Evolutionary conservation across 2,797 vertebrate genomes (phyloP).

Genomic region (Notoglanidium macrostoma): DNA sequence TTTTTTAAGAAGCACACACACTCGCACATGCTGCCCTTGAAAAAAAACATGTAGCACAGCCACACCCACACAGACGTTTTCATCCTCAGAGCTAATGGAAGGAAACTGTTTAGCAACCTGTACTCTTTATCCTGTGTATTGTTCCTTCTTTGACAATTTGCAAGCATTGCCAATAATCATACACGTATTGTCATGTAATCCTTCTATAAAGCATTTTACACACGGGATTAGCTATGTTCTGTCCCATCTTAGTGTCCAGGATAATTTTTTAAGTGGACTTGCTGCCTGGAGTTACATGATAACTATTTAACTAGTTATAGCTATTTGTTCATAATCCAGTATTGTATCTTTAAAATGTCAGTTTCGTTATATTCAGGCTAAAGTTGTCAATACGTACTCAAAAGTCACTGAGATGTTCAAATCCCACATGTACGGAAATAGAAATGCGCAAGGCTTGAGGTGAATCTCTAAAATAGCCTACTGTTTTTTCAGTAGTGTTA

Average conservation of each 20-base stretch:
- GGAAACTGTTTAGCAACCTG: neutral
- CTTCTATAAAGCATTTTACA: neutral
- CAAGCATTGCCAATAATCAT: neutral
- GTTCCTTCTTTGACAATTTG: neutral
- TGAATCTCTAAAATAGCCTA: neutral
- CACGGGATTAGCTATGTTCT: neutral
- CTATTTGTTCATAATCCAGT: neutral
- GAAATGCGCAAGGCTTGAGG: neutral
- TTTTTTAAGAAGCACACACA: neutral
- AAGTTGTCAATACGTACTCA: neutral
- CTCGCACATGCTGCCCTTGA: neutral
- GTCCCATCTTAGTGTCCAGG: neutral
- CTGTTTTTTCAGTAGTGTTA: neutral
- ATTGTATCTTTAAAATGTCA: neutral
- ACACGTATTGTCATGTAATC: no score
- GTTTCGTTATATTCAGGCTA: neutral
- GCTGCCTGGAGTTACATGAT: neutral
- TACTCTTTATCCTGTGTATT: neutral
- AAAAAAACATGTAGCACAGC: neutral
- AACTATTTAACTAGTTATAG: neutral
- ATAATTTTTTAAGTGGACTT: neutral
- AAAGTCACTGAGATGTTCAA: neutral
- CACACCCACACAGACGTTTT: neutral
- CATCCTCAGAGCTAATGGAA: neutral
- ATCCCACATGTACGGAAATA: slow-evolving; percentile 12